These are phyloP conservation scores for Nannobrachium achirus DNA, from an alignment of 2,113 vertebrate species.

Conservation along the genomic window DNA sequence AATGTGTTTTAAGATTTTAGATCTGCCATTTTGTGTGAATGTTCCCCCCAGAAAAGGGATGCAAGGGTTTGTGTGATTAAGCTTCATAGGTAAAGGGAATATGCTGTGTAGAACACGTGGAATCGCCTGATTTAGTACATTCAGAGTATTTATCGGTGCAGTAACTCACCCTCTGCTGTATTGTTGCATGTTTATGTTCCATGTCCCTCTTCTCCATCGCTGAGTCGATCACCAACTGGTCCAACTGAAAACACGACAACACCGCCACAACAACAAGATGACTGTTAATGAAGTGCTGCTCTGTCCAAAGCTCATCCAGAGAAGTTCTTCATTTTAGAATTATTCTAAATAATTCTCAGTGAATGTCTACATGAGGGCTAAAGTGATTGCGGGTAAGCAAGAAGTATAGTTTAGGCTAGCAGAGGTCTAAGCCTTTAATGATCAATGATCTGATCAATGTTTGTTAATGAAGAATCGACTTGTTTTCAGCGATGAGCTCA, in stretches of 20 bases:
- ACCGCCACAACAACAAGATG: background rate
- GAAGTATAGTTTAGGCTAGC: background rate
- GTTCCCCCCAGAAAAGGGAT: too few species aligned
- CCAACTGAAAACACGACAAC: conserved; percentile 80
- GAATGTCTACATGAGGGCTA: background rate
- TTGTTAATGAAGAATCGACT: conserved; percentile 39
- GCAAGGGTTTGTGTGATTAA: too few species aligned
- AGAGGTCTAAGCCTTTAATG: background rate
- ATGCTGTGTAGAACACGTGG: too few species aligned
- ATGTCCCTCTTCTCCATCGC: conserved; percentile 97
- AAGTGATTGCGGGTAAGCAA: background rate
- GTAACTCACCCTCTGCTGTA: conserved; percentile 91
- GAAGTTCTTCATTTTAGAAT: background rate
- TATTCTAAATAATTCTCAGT: background rate
- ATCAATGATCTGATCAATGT: conserved; percentile 33
- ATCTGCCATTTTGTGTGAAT: too few species aligned
- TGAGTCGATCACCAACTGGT: conserved; percentile 96
- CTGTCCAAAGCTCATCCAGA: background rate
- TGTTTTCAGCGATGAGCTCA: background rate
- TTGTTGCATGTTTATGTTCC: conserved; percentile 94
- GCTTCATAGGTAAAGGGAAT: too few species aligned
- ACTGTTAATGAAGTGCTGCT: background rate
- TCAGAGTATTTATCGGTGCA: background rate
- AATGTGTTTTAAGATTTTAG: too few species aligned
- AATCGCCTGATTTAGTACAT: too few species aligned